Conservation (phyloP, 1,140 invertebrate genomes). For the Drosophila jambulina region DNA sequence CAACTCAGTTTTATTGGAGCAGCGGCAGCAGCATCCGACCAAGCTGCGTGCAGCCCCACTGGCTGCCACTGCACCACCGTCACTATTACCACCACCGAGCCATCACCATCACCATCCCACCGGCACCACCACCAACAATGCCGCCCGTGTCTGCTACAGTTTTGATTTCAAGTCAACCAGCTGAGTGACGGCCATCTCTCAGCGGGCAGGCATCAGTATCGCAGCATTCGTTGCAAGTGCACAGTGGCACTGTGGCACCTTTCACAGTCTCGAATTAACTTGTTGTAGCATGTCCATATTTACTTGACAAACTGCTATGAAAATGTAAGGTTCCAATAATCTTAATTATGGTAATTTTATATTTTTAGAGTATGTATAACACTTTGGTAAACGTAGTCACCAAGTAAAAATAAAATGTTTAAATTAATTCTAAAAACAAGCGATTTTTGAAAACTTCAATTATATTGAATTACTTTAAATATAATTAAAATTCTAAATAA, state of each 20-base stretch:
- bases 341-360: too few species aligned
- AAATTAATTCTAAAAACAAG: too few species aligned
- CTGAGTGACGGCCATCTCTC: conserved; percentile 60
- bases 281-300: neutral
- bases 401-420: too few species aligned
- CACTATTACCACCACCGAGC: conserved; percentile 8
- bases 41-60: conserved; percentile 49
- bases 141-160: conserved; percentile 62
- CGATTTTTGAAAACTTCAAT: neutral
- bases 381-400: too few species aligned
- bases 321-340: too few species aligned
- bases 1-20: conserved; percentile 85
- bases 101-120: conserved; percentile 34
- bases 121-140: conserved; percentile 31
- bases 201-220: conserved; percentile 30
- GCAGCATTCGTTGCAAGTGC: conserved; percentile 5
- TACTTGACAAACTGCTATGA: neutral
- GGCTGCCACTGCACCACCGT: conserved; percentile 9
- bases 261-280: neutral
- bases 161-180: conserved; percentile 76
- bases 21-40: conserved; percentile 52
- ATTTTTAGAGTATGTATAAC: too few species aligned
- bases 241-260: neutral
- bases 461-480: too few species aligned
- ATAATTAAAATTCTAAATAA: neutral